Base-by-base conservation (phyloP, 2,113 vertebrate genomes). In the Chloroceryle aenea region DNA sequence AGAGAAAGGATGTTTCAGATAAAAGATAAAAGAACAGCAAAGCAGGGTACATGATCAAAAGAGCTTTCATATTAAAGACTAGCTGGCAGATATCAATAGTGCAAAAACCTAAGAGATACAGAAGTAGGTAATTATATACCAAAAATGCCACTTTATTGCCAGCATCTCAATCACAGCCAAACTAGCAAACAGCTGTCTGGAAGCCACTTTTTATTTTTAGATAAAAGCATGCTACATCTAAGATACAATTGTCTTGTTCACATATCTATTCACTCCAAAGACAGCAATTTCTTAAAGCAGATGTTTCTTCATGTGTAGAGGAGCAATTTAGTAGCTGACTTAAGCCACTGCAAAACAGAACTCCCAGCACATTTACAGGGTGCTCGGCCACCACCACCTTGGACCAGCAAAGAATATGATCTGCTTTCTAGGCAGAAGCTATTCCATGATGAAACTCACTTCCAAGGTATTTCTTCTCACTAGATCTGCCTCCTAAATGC, bases 21-120 rank as follows among this genome's bases (percentile, higher is more conserved):
- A 82, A 84, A 88, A 93, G 71, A 63, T 66, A 59, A 86, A 88
- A 90, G 55, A 73, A 89, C 7, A 81, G 42, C 14, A 72, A 87
- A 90, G 63, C 19, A 73, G 36, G 16, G 30, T 64, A 64, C 19
- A 22, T 61, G 27, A 89, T 45, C 10, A 43, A 94, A 87, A 91
- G 77, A 89, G 10, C 58, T 90, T 78, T 92, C 69, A n/a, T 87
- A 75, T 56, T 56, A 72, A 85, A 90, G 34, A 43, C 38, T 81
- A 66, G 26, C 45, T 79, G 53, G 30, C 62, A 85, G 42, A 63
- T 79, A 92, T 74, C 56, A 87, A 48, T 40, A 81, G 19, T n/a
- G 36, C 1, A 1, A 85, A 96, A 90, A 75, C 20, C 43, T 64
- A 30, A 81, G 50, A 77, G 76, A 89, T 66, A 71, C 0, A 87